These are phyloP conservation scores for Oplegnathus fasciatus DNA, from an alignment of 2,113 vertebrate species.

Conservation along the genomic window DNA sequence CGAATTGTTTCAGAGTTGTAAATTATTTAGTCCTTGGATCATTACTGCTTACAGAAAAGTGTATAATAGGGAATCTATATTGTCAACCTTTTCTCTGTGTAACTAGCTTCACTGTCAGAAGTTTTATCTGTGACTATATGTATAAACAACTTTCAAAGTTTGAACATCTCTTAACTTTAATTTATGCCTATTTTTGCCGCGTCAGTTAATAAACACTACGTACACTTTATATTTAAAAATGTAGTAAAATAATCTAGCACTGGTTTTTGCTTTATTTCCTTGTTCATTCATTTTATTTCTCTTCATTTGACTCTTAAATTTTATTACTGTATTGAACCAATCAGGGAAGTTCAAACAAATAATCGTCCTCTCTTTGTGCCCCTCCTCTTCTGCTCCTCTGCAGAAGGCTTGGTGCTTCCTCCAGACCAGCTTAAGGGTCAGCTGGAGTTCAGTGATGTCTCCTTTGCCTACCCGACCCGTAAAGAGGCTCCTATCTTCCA, in stretches of 20 bases:
- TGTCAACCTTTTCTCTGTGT: not conserved
- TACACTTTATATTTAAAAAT: not conserved
- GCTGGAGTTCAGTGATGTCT: constrained; percentile 89
- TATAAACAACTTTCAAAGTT: not conserved
- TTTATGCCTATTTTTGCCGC: not conserved
- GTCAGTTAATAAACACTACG: not conserved
- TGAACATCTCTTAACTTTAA: too few relatives aligned
- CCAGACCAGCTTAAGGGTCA: constrained; percentile 88
- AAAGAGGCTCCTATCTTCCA: constrained; percentile 90
- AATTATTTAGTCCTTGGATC: not conserved
- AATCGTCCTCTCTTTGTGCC: not conserved
- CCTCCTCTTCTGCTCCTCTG: constrained; percentile 5
- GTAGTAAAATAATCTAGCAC: not conserved
- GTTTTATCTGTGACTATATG: not conserved
- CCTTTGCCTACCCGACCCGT: constrained; percentile 93
- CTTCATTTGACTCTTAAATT: not conserved
- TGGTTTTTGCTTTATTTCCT: not conserved
- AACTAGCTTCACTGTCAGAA: not conserved
- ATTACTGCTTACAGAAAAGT: not conserved
- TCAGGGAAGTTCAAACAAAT: not conserved
- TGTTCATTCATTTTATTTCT: not conserved
- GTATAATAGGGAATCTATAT: not conserved
- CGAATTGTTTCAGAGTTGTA: not conserved
- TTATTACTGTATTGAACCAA: not conserved
- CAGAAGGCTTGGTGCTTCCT: constrained; percentile 88